Evolutionary conservation across 2,797 vertebrate species (phyloP), one percentile per base, ranked within the genome.

Genomic region (Mormyrus proboscirostris): DNA sequence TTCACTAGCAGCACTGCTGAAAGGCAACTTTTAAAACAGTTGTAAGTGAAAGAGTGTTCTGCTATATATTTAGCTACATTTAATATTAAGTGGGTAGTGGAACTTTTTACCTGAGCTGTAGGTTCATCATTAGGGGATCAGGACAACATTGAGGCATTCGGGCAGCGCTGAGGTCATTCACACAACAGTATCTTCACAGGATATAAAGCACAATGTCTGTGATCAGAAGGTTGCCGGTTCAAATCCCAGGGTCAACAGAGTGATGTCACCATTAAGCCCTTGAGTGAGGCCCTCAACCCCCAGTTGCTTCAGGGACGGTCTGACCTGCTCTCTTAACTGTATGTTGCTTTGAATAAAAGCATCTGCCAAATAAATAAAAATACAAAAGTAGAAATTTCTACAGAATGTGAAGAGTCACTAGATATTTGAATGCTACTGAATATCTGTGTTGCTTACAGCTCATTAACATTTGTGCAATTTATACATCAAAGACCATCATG

Each of bases 21-120:
- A 93, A 92, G 93, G 92, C 89, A 94, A 91, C 59, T 89, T 89
- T 90, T 90, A 91, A 91, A 92, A 92, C 91, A 92, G 91, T 92
- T 93, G 90, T 44, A 93, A 90, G 93, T 0, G 90, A 87, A 16
- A 44, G 44, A 91, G 91, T 92, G 91, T 50, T 87, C 88, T 65
- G 85, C 89, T 49, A 84, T 88, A 73, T 59, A 88, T 88, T 84
- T 88, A 50, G 69, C 53, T 76, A 85, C 87, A 88, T 38, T 86
- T 87, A 62, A 88, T 73, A 88, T 90, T 65, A 69, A 85, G 86
- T 69, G 41, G 47, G 88, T 57, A 44, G 6, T 69, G 79, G 16
- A 44, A 8, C 50, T 87, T 38, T 65, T 83, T 22, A 85, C 38
- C 49, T 85, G 51, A 33, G 33, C 85, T 86, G 51, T 57, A 69